These are phyloP conservation scores for Macrosoma leucophasiata DNA, from an alignment of 2,888 invertebrate genomes.

Conservation along the genomic window DNA sequence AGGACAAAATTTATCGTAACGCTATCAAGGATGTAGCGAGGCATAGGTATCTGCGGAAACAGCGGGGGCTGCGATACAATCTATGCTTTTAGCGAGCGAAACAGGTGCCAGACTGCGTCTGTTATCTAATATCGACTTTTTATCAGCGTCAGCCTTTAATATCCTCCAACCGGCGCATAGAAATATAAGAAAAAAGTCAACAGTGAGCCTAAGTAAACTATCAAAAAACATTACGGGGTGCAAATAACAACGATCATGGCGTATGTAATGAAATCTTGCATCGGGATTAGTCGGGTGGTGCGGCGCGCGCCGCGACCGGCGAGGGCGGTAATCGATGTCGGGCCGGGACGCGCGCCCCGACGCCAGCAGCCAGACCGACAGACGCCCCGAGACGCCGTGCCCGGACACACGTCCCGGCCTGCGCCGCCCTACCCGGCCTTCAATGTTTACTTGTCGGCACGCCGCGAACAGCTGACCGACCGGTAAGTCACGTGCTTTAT, in stretches of 20 bases:
- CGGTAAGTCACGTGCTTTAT: slow-evolving; percentile 71
- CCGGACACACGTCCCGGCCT: slow-evolving; percentile 65
- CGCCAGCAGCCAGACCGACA: slow-evolving; percentile 70
- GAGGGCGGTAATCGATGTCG: slow-evolving; percentile 57
- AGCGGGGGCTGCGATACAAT: slow-evolving; percentile 19
- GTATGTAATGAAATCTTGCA: slow-evolving; percentile 74
- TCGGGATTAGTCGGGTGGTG: slow-evolving; percentile 58
- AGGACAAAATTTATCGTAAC: slow-evolving; percentile 8
- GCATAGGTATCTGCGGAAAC: slow-evolving; percentile 6
- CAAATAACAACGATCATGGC: slow-evolving; percentile 73
- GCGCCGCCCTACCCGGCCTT: slow-evolving; percentile 53
- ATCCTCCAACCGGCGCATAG: slow-evolving; percentile 29
- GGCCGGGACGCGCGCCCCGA: slow-evolving; percentile 72
- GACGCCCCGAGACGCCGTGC: slow-evolving; percentile 72
- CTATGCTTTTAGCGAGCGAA: slow-evolving; percentile 26
- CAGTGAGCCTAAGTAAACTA: slow-evolving; percentile 59
- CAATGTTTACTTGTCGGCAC: slow-evolving; percentile 69
- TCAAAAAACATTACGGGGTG: slow-evolving; percentile 73
- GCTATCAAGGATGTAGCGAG: slow-evolving; percentile 9
- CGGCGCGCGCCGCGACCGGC: slow-evolving; percentile 61
- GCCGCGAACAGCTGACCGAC: slow-evolving; percentile 71
- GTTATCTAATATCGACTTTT: slow-evolving; percentile 46
- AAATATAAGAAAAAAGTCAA: slow-evolving; percentile 27
- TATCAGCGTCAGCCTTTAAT: slow-evolving; percentile 38
- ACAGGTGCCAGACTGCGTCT: slow-evolving; percentile 45